A percentile compares a stretch with the other conserved stretches of the same genome.
Evolutionary conservation across 2,888 invertebrate species (phyloP).

Genomic region (Drosophila longiperda): DNA sequence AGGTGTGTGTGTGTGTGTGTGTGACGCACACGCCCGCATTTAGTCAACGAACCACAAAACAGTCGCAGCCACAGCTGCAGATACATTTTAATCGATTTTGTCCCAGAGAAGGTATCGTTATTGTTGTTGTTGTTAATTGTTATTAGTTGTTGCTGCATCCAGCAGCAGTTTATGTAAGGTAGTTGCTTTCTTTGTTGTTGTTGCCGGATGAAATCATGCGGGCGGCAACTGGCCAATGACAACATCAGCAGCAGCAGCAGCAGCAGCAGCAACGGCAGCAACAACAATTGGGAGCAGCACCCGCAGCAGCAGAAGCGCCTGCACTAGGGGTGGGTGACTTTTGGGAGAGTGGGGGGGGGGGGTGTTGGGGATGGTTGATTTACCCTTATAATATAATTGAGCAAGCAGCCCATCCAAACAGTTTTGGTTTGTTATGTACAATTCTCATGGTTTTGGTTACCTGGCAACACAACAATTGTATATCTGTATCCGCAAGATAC

Average conservation of each 20-base stretch:
- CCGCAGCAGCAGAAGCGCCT: slow-evolving; percentile 24
- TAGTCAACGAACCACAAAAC: slow-evolving; percentile 76
- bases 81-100: slow-evolving; percentile 60
- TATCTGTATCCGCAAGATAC: slow-evolving; percentile 65
- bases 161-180: slow-evolving; percentile 61
- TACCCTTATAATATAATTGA: slow-evolving; percentile 43
- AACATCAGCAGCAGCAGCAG: slow-evolving; percentile 39
- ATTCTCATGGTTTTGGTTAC: slow-evolving; percentile 68
- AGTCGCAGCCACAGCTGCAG: slow-evolving; percentile 68
- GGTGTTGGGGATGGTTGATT: slow-evolving; percentile 22
- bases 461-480: slow-evolving; percentile 68
- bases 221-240: slow-evolving; percentile 50
- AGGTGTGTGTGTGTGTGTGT: slow-evolving; percentile 33
- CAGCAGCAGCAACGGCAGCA: slow-evolving; percentile 14
- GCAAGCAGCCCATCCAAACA: slow-evolving; percentile 15
- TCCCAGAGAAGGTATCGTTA: slow-evolving; percentile 16
- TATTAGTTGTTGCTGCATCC: slow-evolving; percentile 57
- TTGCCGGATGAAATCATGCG: slow-evolving; percentile 78
- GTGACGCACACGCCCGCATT: slow-evolving; percentile 78
- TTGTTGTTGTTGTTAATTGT: slow-evolving; percentile 23
- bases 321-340: neutral
- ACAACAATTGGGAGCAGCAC: slow-evolving; percentile 20
- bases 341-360: neutral
- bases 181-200: slow-evolving; percentile 35
- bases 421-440: slow-evolving; percentile 83